Percentiles rank a stretch among this genome's conserved stretches.
phyloP scores from a whole-genome alignment of 2,113 vertebrate species.

The Ondatra zibethicus region DNA sequence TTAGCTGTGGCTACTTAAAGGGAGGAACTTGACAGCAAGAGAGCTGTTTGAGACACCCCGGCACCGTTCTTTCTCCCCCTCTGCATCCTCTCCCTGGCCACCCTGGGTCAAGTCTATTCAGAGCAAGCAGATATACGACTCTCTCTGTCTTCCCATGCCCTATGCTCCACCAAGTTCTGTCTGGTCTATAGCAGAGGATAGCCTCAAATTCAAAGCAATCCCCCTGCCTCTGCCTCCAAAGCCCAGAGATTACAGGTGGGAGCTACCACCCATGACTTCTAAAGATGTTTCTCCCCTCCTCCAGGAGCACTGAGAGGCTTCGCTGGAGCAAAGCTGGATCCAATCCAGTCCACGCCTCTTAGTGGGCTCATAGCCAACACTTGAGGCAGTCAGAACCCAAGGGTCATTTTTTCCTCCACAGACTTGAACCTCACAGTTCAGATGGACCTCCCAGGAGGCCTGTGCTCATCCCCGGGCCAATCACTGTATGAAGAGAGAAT shows the following conservation, averaged over 20 bases:
- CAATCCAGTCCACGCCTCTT: neutral
- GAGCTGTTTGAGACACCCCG: neutral
- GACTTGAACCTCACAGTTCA: neutral
- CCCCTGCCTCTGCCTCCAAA: neutral
- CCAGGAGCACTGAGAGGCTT: neutral
- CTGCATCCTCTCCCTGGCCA: neutral
- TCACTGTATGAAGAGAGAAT: neutral
- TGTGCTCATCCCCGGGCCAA: neutral
- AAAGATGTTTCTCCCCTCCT: neutral
- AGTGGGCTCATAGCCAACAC: neutral
- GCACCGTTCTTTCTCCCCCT: neutral
- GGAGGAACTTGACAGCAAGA: neutral
- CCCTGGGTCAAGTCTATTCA: neutral
- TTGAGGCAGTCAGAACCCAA: neutral
- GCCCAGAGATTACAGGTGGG: neutral
- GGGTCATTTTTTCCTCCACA: neutral
- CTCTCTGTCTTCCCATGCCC: neutral
- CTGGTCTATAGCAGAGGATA: neutral
- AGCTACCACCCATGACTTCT: neutral
- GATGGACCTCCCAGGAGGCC: neutral
- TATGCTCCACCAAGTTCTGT: too few relatives aligned
- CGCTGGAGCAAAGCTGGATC: fast-evolving
- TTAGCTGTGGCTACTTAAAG: neutral
- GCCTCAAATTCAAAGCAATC: neutral
- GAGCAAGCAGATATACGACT: neutral